Evolutionary conservation across 2,888 invertebrate genomes (phyloP).

Genomic region (Aspidapion aeneum): DNA sequence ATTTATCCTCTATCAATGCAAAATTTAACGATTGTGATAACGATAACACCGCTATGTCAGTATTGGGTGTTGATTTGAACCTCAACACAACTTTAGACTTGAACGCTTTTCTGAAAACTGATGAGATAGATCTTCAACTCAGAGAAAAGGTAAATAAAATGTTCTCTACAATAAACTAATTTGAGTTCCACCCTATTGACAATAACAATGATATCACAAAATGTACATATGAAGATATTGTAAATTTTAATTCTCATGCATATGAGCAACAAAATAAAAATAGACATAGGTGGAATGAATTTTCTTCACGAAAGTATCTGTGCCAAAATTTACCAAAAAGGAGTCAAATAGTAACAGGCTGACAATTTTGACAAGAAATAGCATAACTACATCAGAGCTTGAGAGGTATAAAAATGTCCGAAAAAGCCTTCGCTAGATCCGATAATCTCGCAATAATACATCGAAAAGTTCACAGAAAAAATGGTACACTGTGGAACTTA

Average conservation of each 20-base stretch:
- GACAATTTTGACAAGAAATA: conserved; percentile 24
- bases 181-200: conserved; percentile 30
- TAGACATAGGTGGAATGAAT: conserved; percentile 42
- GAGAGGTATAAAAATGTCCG: too few species aligned
- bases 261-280: conserved; percentile 44
- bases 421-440: conserved; percentile 87
- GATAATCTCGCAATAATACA: conserved; percentile 95
- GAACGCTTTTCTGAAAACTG: conserved; percentile 29
- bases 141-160: conserved; percentile 33
- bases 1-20: conserved; percentile 27
- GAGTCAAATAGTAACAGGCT: conserved; percentile 22
- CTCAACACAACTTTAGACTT: conserved; percentile 30
- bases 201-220: conserved; percentile 20
- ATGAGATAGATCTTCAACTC: conserved; percentile 32
- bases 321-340: conserved; percentile 25
- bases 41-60: conserved; percentile 31
- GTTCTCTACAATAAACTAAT: conserved; percentile 29
- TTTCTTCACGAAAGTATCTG: conserved; percentile 43
- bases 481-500: conserved; percentile 44
- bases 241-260: conserved; percentile 44
- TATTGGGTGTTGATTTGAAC: conserved; percentile 40
- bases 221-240: conserved; percentile 26
- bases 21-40: conserved; percentile 24
- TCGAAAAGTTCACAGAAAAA: conserved; percentile 75
- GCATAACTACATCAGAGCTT: conserved; percentile 43